Evolutionary conservation across 2,888 invertebrate species (phyloP).

Genomic region (Graphium colonna): DNA sequence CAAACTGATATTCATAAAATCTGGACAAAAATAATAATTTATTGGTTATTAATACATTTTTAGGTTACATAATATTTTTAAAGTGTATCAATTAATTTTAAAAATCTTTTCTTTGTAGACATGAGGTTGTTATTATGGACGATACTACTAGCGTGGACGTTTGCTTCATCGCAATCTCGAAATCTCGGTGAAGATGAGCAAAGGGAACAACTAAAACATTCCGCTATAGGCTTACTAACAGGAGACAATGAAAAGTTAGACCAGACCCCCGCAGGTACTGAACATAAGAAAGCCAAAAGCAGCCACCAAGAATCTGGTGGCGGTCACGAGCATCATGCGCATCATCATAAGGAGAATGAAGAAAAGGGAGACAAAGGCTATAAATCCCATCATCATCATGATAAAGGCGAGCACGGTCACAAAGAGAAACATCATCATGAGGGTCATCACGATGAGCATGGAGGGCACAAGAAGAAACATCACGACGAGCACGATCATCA

Average conservation of each 20-base stretch:
- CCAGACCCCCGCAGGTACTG: slow-evolving; percentile 71
- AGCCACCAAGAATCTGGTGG: slow-evolving; percentile 83
- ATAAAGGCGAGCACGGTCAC: slow-evolving; percentile 88
- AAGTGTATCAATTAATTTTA: no score
- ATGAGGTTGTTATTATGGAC: slow-evolving; percentile 60
- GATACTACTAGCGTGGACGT: slow-evolving; percentile 50
- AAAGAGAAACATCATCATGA: slow-evolving; percentile 89
- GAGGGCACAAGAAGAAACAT: slow-evolving; percentile 89
- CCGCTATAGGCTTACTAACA: slow-evolving; percentile 25
- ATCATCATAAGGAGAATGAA: slow-evolving; percentile 85
- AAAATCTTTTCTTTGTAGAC: slow-evolving; percentile 32
- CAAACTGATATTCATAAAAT: background rate
- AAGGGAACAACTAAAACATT: no score
- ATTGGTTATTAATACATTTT: background rate
- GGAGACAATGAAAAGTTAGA: slow-evolving; percentile 43
- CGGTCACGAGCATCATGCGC: slow-evolving; percentile 84
- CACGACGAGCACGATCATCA: slow-evolving; percentile 88
- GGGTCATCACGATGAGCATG: slow-evolving; percentile 87
- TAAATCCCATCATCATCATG: slow-evolving; percentile 87
- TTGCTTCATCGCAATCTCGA: slow-evolving; percentile 49
- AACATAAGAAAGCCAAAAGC: slow-evolving; percentile 67
- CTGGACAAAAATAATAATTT: background rate
- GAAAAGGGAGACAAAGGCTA: slow-evolving; percentile 90
- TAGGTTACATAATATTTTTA: slow-evolving; percentile 11
- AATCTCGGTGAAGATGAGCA: no score